Conservation (phyloP, 1,140 invertebrate species). For the Dendrolimus kikuchii region DNA sequence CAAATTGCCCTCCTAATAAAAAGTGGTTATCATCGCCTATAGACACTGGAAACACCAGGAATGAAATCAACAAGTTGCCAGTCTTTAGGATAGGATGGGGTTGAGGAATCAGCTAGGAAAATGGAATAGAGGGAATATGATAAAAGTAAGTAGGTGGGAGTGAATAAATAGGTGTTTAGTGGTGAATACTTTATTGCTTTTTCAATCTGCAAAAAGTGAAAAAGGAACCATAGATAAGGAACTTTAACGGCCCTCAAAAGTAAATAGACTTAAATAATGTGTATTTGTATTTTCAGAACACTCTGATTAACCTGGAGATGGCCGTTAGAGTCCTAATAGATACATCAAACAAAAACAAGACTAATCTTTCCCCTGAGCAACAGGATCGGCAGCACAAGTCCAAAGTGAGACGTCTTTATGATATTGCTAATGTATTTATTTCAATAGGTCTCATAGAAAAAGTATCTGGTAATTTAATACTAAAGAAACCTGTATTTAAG, state of each 20-base stretch:
- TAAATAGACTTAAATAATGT: slow-evolving; percentile 1
- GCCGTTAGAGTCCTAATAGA: slow-evolving; percentile 78
- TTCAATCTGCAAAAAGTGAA: too few relatives aligned
- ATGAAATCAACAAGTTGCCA: too few relatives aligned
- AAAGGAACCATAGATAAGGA: too few relatives aligned
- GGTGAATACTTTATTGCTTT: too few relatives aligned
- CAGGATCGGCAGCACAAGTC: slow-evolving; percentile 73
- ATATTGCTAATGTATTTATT: slow-evolving; percentile 83
- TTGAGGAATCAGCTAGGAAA: too few relatives aligned
- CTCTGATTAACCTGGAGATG: slow-evolving; percentile 79
- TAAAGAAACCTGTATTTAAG: slow-evolving; percentile 79
- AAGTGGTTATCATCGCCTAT: too few relatives aligned
- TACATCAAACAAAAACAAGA: slow-evolving; percentile 47
- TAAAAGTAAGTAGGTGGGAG: too few relatives aligned
- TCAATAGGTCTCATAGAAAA: slow-evolving; percentile 80
- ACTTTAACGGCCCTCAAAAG: neutral
- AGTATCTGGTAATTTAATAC: slow-evolving; percentile 71
- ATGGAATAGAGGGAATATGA: too few relatives aligned
- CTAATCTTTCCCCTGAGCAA: slow-evolving; percentile 50
- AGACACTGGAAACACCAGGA: too few relatives aligned
- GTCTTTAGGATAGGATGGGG: too few relatives aligned
- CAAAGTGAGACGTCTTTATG: slow-evolving; percentile 81
- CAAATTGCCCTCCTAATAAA: too few relatives aligned
- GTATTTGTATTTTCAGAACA: slow-evolving; percentile 71
- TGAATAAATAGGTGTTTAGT: too few relatives aligned